Conservation (phyloP, 2,113 vertebrate species). For the Bombycilla garrulus region DNA sequence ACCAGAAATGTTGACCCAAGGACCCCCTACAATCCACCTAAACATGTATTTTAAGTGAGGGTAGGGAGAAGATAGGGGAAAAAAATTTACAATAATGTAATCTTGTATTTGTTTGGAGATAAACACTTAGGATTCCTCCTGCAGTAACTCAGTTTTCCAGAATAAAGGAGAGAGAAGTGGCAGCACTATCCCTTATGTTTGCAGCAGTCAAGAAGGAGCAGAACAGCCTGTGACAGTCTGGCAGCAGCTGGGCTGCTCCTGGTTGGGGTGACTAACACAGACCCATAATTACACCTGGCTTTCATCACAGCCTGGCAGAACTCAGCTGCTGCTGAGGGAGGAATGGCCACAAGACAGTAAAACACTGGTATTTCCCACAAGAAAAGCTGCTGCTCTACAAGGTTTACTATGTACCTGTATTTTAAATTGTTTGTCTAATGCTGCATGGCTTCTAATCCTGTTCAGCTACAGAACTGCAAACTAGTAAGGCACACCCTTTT, state of each 20-base stretch:
- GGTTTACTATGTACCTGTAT: neutral
- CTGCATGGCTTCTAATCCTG: neutral
- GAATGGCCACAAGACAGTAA: neutral
- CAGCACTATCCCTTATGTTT: neutral
- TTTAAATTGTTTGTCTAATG: neutral
- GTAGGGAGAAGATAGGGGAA: fast-evolving
- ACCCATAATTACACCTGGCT: neutral
- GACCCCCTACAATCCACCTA: neutral
- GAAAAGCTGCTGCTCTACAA: neutral
- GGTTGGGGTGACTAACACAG: neutral
- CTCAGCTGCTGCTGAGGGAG: neutral
- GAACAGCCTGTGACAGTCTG: neutral
- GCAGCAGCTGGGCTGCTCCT: neutral
- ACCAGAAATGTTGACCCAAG: neutral
- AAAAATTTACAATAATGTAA: neutral
- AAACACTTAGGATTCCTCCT: neutral
- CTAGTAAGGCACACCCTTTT: neutral
- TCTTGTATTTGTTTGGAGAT: neutral
- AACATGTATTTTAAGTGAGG: neutral
- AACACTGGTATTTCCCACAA: neutral
- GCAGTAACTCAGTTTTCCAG: neutral
- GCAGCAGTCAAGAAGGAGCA: neutral
- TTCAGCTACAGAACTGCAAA: neutral
- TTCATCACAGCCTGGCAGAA: neutral
- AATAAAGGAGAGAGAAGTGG: neutral